These are phyloP conservation scores for Marcusenius ussheri DNA, from an alignment of 2,113 vertebrate species.

Conservation along the genomic window DNA sequence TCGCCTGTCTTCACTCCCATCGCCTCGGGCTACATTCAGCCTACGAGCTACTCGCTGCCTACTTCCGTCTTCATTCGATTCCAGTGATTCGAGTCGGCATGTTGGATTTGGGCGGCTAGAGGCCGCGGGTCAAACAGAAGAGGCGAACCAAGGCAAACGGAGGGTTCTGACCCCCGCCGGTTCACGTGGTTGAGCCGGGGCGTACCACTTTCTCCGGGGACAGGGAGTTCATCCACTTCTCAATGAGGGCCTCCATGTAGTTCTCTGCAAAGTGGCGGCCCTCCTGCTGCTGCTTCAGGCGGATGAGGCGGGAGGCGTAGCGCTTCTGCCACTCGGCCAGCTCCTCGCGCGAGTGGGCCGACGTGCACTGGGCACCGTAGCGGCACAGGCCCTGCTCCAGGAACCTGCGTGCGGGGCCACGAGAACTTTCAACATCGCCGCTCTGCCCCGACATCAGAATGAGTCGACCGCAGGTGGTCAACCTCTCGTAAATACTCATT, in stretches of 20 bases:
- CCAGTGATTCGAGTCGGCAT: not conserved
- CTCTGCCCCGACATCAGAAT: not conserved
- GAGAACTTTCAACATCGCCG: not conserved
- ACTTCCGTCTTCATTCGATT: not conserved
- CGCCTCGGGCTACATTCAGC: not conserved
- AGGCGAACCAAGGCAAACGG: too few relatives aligned
- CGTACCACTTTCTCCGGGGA: conserved; percentile 94
- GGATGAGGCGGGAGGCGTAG: conserved; percentile 87
- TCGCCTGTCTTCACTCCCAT: not conserved
- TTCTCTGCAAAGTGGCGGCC: conserved; percentile 89
- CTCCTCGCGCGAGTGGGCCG: conserved; percentile 95
- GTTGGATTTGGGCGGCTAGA: not conserved
- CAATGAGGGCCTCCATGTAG: conserved; percentile 96
- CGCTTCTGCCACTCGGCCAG: conserved; percentile 95
- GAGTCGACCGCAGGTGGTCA: not conserved
- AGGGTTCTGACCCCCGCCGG: not conserved
- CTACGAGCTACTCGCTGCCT: not conserved
- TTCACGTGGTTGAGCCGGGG: not conserved
- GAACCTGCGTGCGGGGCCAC: conserved; percentile 61
- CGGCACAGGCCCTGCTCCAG: conserved; percentile 95
- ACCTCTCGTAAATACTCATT: not conserved
- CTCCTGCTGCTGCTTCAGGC: conserved; percentile 91
- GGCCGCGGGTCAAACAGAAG: not conserved
- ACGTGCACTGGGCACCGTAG: conserved; percentile 95
- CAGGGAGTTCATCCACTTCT: conserved; percentile 99